phyloP scores from a whole-genome alignment of 2,113 vertebrate genomes.

The Myanophis thanlyinensis region DNA sequence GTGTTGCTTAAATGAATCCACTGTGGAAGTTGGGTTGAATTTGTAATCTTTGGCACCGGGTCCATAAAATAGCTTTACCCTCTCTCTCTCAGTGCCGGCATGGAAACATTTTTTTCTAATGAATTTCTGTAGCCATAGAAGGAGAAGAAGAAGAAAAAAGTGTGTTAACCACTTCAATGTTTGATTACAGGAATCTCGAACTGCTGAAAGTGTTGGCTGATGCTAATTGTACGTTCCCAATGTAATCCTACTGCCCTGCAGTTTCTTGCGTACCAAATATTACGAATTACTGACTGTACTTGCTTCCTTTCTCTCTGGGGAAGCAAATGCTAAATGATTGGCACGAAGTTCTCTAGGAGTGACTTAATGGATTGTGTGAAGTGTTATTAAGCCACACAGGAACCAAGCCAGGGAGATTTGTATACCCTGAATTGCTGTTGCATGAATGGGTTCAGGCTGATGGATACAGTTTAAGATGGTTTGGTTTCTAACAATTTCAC shows the following conservation, averaged over 20 bases:
- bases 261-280: background rate
- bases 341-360: slow-evolving; percentile 24
- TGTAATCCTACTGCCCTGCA: background rate
- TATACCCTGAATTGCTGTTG: background rate
- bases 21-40: background rate
- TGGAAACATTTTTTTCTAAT: background rate
- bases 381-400: slow-evolving; percentile 44
- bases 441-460: background rate
- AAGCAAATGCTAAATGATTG: background rate
- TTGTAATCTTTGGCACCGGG: background rate
- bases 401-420: background rate
- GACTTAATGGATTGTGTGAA: slow-evolving; percentile 49
- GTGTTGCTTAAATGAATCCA: background rate
- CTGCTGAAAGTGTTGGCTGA: background rate
- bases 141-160: background rate
- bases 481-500: background rate
- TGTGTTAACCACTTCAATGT: rapidly evolving
- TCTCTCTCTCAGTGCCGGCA: background rate
- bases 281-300: background rate
- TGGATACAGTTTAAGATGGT: background rate
- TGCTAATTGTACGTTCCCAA: background rate
- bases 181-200: background rate
- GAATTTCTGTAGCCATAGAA: background rate
- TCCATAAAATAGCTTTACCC: background rate
- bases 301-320: background rate